phyloP scores from a whole-genome alignment of 2,113 vertebrate species.

The Orcinus orca region DNA sequence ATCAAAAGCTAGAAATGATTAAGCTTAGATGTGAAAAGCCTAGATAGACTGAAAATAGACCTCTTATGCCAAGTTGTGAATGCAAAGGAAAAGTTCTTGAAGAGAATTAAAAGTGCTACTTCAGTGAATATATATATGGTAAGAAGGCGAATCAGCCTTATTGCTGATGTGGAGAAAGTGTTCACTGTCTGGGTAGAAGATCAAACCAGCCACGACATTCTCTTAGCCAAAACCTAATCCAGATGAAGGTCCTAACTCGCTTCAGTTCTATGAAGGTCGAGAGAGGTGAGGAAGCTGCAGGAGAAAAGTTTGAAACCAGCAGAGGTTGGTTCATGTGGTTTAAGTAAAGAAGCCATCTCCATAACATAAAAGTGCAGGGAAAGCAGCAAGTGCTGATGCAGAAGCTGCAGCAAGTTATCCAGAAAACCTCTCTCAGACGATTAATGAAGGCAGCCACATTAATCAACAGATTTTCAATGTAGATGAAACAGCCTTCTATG shows the following conservation, averaged over 20 bases:
- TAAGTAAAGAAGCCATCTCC: background rate
- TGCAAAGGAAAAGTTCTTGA: background rate
- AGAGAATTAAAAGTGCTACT: background rate
- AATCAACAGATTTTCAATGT: background rate
- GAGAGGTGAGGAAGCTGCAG: background rate
- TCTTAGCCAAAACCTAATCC: background rate
- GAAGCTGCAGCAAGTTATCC: background rate
- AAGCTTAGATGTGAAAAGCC: background rate
- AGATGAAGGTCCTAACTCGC: background rate
- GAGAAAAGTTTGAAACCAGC: background rate
- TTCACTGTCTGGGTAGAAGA: background rate
- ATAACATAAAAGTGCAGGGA: background rate
- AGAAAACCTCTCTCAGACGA: background rate
- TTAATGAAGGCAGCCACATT: background rate
- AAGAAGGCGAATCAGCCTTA: background rate
- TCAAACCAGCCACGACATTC: background rate
- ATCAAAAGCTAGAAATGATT: background rate
- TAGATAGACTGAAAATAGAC: no score
- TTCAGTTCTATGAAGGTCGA: background rate
- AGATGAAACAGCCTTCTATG: no score
- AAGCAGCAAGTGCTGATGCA: background rate
- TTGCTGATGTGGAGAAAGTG: background rate
- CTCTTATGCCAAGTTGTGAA: background rate
- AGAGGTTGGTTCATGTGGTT: background rate
- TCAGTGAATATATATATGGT: background rate